Evolutionary conservation across 2,888 invertebrate genomes (phyloP).

Genomic region (Ophion ventricosus): DNA sequence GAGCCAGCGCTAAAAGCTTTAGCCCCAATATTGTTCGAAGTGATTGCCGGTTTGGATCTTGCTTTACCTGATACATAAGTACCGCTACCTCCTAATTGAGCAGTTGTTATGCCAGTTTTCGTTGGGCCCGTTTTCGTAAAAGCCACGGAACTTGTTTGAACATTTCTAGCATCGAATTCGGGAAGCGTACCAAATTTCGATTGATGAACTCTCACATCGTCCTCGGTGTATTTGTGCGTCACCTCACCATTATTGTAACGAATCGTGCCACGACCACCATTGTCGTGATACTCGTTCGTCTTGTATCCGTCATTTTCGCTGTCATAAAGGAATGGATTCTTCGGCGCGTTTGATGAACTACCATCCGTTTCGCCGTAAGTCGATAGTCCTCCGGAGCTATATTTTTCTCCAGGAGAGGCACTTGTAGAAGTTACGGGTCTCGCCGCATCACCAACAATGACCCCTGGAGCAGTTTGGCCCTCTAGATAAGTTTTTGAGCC

Average conservation of each 20-base stretch:
- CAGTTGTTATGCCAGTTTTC: constrained; percentile 79
- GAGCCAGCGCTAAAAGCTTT: constrained; percentile 77
- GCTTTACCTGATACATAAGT: constrained; percentile 77
- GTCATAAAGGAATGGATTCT: constrained; percentile 47
- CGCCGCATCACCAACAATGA: constrained; percentile 60
- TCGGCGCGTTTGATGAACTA: constrained; percentile 32
- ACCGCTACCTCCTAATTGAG: constrained; percentile 79
- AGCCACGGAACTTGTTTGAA: constrained; percentile 66
- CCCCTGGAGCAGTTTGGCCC: constrained; percentile 70
- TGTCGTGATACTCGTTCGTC: constrained; percentile 77
- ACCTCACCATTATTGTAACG: constrained; percentile 77
- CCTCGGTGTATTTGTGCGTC: constrained; percentile 77
- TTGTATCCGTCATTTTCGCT: constrained; percentile 71
- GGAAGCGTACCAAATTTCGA: constrained; percentile 54
- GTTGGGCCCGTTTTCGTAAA: constrained; percentile 81
- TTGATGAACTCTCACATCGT: constrained; percentile 76
- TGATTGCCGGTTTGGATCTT: constrained; percentile 68
- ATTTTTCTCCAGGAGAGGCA: constrained; percentile 47
- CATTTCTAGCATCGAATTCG: constrained; percentile 50
- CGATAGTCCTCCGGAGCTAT: constrained; percentile 39
- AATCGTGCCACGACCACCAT: constrained; percentile 77
- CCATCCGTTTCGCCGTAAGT: constrained; percentile 52
- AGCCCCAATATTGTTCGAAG: constrained; percentile 77
- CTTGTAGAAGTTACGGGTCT: constrained; percentile 61
- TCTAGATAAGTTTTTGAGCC: constrained; percentile 64